A percentile compares a stretch with the other conserved stretches of the same genome.
Conservation (phyloP, 2,888 invertebrate species). For the Endomychus coccineus region DNA sequence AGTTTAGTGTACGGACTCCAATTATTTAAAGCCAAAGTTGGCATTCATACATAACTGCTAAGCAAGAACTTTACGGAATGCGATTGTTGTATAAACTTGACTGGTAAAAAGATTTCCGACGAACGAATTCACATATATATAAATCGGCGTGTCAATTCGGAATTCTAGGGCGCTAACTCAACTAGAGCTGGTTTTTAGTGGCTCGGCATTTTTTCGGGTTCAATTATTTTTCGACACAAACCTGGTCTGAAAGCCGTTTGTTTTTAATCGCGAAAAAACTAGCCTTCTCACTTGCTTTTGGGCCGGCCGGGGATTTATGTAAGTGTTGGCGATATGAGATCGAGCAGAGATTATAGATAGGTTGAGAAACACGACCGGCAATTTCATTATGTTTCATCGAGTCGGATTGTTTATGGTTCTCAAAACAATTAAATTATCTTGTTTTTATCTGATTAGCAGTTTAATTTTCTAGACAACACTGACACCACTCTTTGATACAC, state of each 20-base stretch:
- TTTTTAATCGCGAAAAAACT: too few species aligned
- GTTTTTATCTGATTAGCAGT: neutral
- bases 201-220: slow-evolving; percentile 37
- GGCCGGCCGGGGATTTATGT: slow-evolving; percentile 30
- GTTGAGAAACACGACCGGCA: slow-evolving; percentile 23
- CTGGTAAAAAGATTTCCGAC: slow-evolving; percentile 15
- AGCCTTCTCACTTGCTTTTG: slow-evolving; percentile 27
- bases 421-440: neutral
- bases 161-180: slow-evolving; percentile 39
- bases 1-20: too few species aligned
- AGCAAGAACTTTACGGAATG: slow-evolving; percentile 25
- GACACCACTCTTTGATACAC: too few species aligned
- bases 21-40: too few species aligned
- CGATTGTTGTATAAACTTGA: slow-evolving; percentile 25
- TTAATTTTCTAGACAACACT: too few species aligned
- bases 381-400: slow-evolving; percentile 26
- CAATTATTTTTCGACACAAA: slow-evolving; percentile 41
- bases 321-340: slow-evolving; percentile 33
- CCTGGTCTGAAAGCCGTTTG: slow-evolving; percentile 34
- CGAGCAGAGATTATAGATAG: slow-evolving; percentile 19
- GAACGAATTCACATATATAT: slow-evolving; percentile 21
- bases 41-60: too few species aligned
- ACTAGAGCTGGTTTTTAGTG: slow-evolving; percentile 36
- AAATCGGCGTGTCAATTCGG: slow-evolving; percentile 38
- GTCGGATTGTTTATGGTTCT: slow-evolving; percentile 18